Evolutionary conservation across 2,113 vertebrate genomes (phyloP).

Genomic region (Prionailurus viverrinus): DNA sequence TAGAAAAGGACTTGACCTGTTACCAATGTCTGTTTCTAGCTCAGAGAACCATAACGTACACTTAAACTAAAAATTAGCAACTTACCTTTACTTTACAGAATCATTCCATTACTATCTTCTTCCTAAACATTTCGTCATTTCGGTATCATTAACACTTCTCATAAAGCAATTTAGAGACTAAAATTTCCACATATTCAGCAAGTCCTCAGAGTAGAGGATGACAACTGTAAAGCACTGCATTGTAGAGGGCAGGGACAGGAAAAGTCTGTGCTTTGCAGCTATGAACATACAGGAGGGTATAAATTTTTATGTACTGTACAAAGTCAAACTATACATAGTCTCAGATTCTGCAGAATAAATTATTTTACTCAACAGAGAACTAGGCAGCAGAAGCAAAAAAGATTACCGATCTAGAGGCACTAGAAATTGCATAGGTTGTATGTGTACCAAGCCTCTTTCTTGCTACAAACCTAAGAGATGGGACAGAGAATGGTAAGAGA

Average conservation of each 20-base stretch:
- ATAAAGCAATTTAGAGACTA: conserved; percentile 27
- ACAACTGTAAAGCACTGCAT: not conserved
- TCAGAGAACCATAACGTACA: not conserved
- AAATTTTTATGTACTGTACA: not conserved
- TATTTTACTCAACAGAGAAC: not conserved
- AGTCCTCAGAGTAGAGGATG: not conserved
- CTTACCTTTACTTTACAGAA: not conserved
- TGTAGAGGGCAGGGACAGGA: not conserved
- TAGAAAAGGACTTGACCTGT: not conserved
- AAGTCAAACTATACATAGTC: not conserved
- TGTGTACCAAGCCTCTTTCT: not conserved
- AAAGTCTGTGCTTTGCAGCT: not conserved
- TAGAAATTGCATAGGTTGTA: not conserved
- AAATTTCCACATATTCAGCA: not conserved
- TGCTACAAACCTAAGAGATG: not conserved
- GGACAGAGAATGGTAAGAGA: not conserved
- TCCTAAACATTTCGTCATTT: conserved; percentile 5
- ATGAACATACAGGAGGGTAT: not conserved
- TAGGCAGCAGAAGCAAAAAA: not conserved
- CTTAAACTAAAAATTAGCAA: not conserved
- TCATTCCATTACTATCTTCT: not conserved
- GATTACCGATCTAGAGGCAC: not conserved
- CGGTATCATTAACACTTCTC: not conserved
- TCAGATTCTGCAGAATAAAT: not conserved
- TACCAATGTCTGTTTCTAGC: not conserved